Evolutionary conservation across 2,113 vertebrate genomes (phyloP).

Genomic region (Stegostoma tigrinum): DNA sequence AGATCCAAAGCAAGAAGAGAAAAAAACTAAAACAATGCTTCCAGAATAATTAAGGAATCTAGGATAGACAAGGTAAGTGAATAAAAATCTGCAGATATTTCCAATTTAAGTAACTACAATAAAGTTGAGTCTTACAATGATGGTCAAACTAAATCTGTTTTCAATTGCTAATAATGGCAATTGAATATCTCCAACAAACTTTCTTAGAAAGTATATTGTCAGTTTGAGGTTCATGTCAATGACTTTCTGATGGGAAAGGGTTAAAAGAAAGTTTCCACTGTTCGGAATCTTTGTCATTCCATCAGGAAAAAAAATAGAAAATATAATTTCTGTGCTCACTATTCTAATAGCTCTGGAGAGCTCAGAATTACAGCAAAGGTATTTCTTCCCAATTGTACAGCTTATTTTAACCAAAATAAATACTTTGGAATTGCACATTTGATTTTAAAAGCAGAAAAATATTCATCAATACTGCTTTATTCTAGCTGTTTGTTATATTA

Average conservation of each 20-base stretch:
- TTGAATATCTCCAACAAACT: neutral
- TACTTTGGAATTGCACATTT: slow-evolving; percentile 25
- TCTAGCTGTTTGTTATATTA: neutral
- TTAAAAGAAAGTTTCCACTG: neutral
- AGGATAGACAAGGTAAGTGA: neutral
- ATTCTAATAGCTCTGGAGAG: neutral
- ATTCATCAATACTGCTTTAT: slow-evolving; percentile 8
- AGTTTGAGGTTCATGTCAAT: neutral
- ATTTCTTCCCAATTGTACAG: neutral
- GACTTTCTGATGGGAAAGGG: neutral
- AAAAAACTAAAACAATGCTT: neutral
- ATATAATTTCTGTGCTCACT: neutral
- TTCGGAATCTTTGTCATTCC: neutral
- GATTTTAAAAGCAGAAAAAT: neutral
- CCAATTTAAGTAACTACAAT: neutral
- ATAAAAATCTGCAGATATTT: neutral
- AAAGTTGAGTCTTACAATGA: neutral
- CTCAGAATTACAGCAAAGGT: neutral
- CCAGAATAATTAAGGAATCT: neutral
- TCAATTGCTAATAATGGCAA: neutral
- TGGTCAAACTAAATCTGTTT: neutral
- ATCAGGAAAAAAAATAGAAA: neutral
- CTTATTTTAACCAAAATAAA: neutral
- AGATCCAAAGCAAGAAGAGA: neutral
- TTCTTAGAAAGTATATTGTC: neutral